Conservation (phyloP, 2,797 vertebrate genomes). For the Siniperca undulata region DNA sequence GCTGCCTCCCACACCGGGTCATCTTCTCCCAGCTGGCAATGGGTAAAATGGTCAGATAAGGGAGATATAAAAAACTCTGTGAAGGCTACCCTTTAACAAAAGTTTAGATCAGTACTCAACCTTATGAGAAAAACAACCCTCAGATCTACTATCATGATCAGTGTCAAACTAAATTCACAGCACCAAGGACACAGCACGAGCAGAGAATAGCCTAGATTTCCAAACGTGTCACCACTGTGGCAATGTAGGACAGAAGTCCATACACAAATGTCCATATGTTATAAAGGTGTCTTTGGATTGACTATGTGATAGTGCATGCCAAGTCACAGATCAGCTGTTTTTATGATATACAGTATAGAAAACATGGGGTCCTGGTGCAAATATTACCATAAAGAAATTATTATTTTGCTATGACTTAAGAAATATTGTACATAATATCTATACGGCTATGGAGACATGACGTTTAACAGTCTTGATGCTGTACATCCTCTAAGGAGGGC, state of each 20-base stretch:
- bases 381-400: background rate
- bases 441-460: background rate
- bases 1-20: conserved; percentile 54
- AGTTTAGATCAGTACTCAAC: conserved; percentile 38
- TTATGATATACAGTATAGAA: background rate
- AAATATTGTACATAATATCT: background rate
- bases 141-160: conserved; percentile 29
- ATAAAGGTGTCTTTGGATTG: background rate
- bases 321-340: background rate
- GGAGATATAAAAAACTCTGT: conserved; percentile 14
- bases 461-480: background rate
- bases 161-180: conserved; percentile 27
- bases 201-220: background rate
- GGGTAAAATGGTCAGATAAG: conserved; percentile 53
- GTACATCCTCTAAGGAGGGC: background rate
- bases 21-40: conserved; percentile 41
- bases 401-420: background rate
- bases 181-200: conserved; percentile 22
- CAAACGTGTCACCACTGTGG: background rate
- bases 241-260: background rate
- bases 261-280: background rate
- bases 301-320: background rate
- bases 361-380: background rate
- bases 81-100: conserved; percentile 51
- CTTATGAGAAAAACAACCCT: conserved; percentile 39